Conservation (phyloP, 2,113 vertebrate species). For the Pollachius pollachius region DNA sequence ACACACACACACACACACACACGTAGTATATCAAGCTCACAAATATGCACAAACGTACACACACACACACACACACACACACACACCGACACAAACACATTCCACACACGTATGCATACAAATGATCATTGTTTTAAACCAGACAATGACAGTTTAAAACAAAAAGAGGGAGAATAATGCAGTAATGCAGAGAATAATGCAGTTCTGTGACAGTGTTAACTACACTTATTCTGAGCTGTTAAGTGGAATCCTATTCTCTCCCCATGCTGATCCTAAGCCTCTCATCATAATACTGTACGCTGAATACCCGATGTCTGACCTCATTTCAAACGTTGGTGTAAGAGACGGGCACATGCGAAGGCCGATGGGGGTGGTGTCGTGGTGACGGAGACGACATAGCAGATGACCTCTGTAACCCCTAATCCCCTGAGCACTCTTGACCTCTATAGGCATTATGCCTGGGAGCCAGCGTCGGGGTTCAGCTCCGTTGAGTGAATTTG, state of each 20-base stretch:
- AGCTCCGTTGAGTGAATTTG: background rate
- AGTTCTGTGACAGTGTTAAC: conserved; percentile 33
- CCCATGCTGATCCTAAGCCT: conserved; percentile 40
- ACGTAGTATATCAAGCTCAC: background rate
- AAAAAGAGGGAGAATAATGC: background rate
- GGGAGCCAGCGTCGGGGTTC: background rate
- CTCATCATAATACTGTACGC: conserved; percentile 37
- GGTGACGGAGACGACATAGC: no score
- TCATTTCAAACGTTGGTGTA: conserved; percentile 42
- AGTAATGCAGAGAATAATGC: background rate
- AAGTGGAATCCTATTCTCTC: conserved; percentile 39
- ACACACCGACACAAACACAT: background rate
- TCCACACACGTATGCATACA: conserved; percentile 23
- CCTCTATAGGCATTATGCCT: conserved; percentile 29
- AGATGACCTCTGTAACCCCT: conserved; percentile 31
- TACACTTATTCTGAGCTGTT: conserved; percentile 44
- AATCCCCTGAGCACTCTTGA: conserved; percentile 43
- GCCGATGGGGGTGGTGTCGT: no score
- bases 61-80: no score
- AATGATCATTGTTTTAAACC: background rate
- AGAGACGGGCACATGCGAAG: no score
- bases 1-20: background rate
- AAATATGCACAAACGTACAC: background rate
- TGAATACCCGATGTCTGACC: conserved; percentile 47
- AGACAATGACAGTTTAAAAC: no score